A percentile compares a stretch with the other conserved stretches of the same genome.
Evolutionary conservation across 1,140 invertebrate genomes (phyloP).

Genomic region (Saccostrea cuccullata): DNA sequence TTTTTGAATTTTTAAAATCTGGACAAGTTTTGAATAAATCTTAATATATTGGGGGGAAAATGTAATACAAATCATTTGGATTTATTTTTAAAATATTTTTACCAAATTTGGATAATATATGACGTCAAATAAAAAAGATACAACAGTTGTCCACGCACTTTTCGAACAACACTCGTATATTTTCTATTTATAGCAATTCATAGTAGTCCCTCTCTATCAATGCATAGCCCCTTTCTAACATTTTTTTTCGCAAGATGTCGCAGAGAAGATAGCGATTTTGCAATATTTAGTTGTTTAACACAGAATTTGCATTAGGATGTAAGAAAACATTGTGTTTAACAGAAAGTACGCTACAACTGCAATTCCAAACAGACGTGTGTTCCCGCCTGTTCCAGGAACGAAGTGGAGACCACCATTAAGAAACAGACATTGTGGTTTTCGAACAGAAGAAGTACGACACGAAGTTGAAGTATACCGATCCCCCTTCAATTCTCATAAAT

Average conservation of each 20-base stretch:
- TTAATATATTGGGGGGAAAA: too few relatives aligned
- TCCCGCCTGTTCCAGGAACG: neutral
- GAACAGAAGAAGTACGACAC: neutral
- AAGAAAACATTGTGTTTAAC: neutral
- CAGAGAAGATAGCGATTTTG: neutral
- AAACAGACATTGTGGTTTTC: constrained; percentile 2
- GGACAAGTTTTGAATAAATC: too few relatives aligned
- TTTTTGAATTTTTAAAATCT: too few relatives aligned
- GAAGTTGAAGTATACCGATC: neutral
- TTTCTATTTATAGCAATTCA: too few relatives aligned
- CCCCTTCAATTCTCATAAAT: neutral
- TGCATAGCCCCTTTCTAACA: neutral
- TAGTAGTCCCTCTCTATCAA: too few relatives aligned
- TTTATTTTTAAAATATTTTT: too few relatives aligned
- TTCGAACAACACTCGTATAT: too few relatives aligned
- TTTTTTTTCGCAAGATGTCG: too few relatives aligned
- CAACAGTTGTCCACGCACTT: too few relatives aligned
- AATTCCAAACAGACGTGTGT: neutral
- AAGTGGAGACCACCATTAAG: constrained; percentile 12
- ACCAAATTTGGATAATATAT: too few relatives aligned
- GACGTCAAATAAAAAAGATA: too few relatives aligned
- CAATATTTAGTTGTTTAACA: neutral
- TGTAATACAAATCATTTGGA: too few relatives aligned
- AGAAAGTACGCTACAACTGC: neutral
- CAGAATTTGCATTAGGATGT: constrained; percentile 13